Evolutionary conservation across 2,797 vertebrate genomes (phyloP).

Genomic region (Premnoplex brunnescens): DNA sequence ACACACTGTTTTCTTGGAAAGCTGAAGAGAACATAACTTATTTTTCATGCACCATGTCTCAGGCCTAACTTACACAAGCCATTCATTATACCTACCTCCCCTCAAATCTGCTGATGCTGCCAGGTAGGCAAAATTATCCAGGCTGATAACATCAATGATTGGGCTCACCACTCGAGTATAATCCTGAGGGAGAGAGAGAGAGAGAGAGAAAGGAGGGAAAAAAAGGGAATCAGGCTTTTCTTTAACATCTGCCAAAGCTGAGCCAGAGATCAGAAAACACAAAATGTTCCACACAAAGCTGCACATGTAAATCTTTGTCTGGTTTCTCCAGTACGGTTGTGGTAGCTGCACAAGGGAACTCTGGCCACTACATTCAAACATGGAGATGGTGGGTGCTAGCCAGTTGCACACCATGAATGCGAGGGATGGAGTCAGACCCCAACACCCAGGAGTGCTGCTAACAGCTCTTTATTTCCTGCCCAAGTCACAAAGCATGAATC

Average conservation of each 20-base stretch:
- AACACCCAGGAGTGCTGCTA: neutral
- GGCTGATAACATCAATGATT: slow-evolving; percentile 98
- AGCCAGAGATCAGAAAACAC: neutral
- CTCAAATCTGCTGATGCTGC: slow-evolving; percentile 96
- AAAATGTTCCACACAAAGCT: neutral
- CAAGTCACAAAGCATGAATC: neutral
- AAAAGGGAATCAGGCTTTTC: neutral
- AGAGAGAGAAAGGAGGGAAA: neutral
- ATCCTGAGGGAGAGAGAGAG: slow-evolving; percentile 79
- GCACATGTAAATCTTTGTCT: neutral
- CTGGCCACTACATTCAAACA: neutral
- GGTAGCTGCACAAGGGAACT: neutral
- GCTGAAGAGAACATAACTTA: neutral
- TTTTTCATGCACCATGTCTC: neutral
- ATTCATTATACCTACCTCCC: slow-evolving; percentile 84
- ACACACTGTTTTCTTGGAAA: neutral
- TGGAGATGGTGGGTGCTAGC: neutral
- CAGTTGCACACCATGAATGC: neutral
- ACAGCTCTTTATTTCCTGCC: neutral
- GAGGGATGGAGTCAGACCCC: neutral
- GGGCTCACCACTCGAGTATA: slow-evolving; percentile 96
- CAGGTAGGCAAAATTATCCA: slow-evolving; percentile 98
- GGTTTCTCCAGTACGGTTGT: neutral
- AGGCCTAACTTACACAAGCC: neutral
- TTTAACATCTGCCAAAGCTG: neutral